A percentile compares a stretch with the other conserved stretches of the same genome.
Evolutionary conservation across 2,113 vertebrate species (phyloP).

Genomic region (Arvicanthis niloticus): DNA sequence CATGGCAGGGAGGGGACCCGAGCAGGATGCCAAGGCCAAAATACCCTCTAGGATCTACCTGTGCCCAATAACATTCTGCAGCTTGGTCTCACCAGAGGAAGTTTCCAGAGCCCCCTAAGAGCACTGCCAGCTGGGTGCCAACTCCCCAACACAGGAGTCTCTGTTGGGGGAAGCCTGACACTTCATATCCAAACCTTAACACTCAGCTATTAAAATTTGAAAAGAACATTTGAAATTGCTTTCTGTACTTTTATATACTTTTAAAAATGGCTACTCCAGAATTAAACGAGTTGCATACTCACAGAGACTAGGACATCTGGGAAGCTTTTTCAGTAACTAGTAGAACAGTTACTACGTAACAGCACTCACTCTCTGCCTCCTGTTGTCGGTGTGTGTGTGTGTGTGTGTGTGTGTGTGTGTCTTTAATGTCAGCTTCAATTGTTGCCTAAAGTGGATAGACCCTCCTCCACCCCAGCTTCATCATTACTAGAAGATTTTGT

Average conservation of each 20-base stretch:
- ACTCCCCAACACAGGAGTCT: not conserved
- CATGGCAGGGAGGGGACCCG: not conserved
- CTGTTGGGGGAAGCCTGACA: not conserved
- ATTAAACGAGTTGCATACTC: constrained; percentile 17
- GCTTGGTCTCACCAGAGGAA: not conserved
- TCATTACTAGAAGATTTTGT: not conserved
- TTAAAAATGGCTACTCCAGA: constrained; percentile 27
- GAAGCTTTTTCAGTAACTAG: not conserved
- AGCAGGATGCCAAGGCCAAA: not conserved
- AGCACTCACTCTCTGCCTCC: not conserved
- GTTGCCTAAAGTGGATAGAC: not conserved
- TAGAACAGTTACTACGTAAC: not conserved
- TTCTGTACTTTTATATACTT: constrained; percentile 5
- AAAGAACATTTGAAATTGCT: constrained; percentile 45
- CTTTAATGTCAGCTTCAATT: not conserved
- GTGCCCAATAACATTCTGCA: not conserved
- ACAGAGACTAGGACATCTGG: not conserved
- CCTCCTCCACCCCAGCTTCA: not conserved
- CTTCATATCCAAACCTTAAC: not conserved
- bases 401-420: not conserved
- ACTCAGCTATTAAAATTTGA: constrained; percentile 20
- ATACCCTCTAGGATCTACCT: not conserved
- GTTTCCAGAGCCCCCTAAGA: not conserved
- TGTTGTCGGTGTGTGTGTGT: not conserved
- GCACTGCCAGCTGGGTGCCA: not conserved